A percentile compares a stretch with the other conserved stretches of the same genome.
These are phyloP conservation scores for Dugesia japonica DNA, from an alignment of 2,888 invertebrate species.

Conservation along the genomic window DNA sequence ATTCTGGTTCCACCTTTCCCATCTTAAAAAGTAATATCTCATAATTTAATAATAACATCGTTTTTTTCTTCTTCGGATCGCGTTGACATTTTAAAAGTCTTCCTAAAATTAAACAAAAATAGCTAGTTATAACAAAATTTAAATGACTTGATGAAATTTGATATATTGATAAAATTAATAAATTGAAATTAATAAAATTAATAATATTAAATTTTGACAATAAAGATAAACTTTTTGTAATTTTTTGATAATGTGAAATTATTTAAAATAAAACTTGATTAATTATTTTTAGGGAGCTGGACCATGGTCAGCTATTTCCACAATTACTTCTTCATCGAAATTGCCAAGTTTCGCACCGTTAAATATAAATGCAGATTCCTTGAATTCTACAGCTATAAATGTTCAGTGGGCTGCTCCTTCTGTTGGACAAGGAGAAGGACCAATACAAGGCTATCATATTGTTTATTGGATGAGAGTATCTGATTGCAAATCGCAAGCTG, in stretches of 20 bases:
- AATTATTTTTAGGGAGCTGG: constrained; percentile 54
- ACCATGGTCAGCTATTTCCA: constrained; percentile 45
- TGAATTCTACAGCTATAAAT: constrained; percentile 76
- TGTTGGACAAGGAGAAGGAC: constrained; percentile 25
- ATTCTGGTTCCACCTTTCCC: too few species aligned
- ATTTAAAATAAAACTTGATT: neutral
- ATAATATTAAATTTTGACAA: too few species aligned
- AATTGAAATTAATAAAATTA: too few species aligned
- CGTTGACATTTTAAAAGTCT: too few species aligned
- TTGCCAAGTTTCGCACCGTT: constrained; percentile 61
- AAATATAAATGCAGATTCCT: constrained; percentile 61
- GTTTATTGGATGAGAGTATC: constrained; percentile 32
- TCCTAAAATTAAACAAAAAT: too few species aligned
- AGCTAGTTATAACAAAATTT: too few species aligned
- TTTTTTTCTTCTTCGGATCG: too few species aligned
- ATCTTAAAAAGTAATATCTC: too few species aligned
- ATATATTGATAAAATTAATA: too few species aligned
- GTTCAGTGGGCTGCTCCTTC: constrained; percentile 62
- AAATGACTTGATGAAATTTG: too few species aligned
- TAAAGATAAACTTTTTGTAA: too few species aligned
- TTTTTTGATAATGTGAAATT: neutral
- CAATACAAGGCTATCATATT: constrained; percentile 35
- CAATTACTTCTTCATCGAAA: constrained; percentile 28
- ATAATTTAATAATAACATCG: too few species aligned
- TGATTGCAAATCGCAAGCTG: constrained; percentile 20